phyloP scores from a whole-genome alignment of 92 coral and sea anemone genomes.

The Porites rus region DNA sequence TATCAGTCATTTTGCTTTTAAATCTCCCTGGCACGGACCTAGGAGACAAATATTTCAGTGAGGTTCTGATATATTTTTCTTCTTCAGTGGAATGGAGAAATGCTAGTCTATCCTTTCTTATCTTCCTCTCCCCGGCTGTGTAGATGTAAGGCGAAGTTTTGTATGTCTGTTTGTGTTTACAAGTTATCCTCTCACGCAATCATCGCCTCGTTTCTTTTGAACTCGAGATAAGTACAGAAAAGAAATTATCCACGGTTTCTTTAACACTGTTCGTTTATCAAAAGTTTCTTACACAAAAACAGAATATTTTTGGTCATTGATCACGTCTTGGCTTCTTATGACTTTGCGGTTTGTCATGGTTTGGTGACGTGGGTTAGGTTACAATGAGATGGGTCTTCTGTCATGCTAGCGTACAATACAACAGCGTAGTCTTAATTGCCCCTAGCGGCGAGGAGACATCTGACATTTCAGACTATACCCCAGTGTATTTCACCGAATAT shows the following conservation, averaged over 20 bases:
- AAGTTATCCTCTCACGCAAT: neutral
- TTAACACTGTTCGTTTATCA: neutral
- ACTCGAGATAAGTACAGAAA: neutral
- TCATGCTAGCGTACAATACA: too few relatives aligned
- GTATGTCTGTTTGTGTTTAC: slow-evolving; percentile 26
- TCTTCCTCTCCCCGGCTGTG: neutral
- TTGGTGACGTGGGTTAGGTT: neutral
- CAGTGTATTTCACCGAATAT: too few relatives aligned
- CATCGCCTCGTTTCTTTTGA: neutral
- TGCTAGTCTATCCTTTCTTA: neutral
- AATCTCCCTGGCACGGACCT: neutral
- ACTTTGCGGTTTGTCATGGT: neutral
- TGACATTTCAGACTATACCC: too few relatives aligned
- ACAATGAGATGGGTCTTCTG: neutral
- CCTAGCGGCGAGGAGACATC: too few relatives aligned
- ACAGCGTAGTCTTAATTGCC: too few relatives aligned
- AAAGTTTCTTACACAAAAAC: neutral
- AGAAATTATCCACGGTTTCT: neutral
- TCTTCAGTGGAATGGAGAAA: neutral
- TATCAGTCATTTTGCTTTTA: neutral
- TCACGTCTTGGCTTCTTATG: neutral
- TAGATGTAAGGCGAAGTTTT: neutral
- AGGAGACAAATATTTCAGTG: neutral
- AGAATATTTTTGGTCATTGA: neutral
- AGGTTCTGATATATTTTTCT: neutral